These are phyloP conservation scores for Acanthisitta chloris DNA, from an alignment of 2,113 vertebrate species.

Conservation along the genomic window DNA sequence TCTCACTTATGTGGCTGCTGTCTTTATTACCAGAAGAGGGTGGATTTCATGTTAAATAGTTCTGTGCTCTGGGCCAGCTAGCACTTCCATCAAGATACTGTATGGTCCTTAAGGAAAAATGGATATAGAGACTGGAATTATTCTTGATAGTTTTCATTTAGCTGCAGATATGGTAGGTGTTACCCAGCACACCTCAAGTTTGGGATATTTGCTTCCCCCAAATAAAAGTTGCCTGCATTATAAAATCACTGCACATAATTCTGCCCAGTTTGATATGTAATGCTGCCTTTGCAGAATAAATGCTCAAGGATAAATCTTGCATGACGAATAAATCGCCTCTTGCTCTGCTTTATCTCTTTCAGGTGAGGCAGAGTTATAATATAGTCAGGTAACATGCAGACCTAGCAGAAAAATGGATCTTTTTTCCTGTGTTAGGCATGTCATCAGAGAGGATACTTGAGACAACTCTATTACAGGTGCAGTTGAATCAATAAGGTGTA, in stretches of 20 bases:
- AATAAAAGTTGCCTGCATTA: background rate
- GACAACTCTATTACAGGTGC: conserved; percentile 24
- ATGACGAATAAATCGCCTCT: conserved; percentile 40
- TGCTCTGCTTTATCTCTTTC: background rate
- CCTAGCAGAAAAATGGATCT: conserved; percentile 30
- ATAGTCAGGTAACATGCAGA: conserved; percentile 7
- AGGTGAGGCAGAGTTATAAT: conserved; percentile 33
- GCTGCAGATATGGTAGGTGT: background rate
- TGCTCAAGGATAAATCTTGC: conserved; percentile 36
- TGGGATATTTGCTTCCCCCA: background rate
- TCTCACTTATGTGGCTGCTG: background rate
- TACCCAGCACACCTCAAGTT: background rate
- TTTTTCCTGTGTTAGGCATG: background rate
- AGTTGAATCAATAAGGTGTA: conserved; percentile 51
- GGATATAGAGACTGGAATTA: background rate
- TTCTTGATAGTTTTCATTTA: background rate
- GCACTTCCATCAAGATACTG: background rate
- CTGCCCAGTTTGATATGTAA: background rate
- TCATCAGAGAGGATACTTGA: background rate
- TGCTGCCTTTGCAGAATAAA: conserved; percentile 35
- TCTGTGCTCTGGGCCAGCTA: background rate
- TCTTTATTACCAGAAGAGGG: background rate
- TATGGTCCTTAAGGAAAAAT: background rate
- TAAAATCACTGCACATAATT: background rate
- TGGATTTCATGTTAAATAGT: background rate